A percentile compares a stretch with the other conserved stretches of the same genome.
phyloP scores from a whole-genome alignment of 1,140 invertebrate species.

The Pseudomyrmex pallidus region DNA sequence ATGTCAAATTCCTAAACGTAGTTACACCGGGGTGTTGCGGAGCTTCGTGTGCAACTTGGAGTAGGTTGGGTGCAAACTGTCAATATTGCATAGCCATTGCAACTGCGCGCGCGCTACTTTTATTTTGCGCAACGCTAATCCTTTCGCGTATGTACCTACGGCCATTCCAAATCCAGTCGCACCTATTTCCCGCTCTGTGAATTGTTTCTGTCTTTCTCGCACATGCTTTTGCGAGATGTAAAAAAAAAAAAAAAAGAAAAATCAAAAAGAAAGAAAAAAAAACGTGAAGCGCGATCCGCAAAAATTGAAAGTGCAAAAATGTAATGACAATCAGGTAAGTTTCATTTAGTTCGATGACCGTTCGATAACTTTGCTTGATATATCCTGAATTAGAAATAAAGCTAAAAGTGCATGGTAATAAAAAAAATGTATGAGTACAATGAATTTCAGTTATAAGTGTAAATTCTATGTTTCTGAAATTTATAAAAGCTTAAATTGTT shows the following conservation, averaged over 20 bases:
- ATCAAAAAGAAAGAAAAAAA: no score
- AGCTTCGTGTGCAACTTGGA: constrained; percentile 47
- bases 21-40: constrained; percentile 51
- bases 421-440: not conserved
- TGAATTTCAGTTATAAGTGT: no score
- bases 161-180: constrained; percentile 43
- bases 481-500: no score
- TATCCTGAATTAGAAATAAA: constrained; percentile 3
- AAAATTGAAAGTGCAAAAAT: not conserved
- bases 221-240: constrained; percentile 1
- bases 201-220: constrained; percentile 39
- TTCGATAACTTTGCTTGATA: not conserved
- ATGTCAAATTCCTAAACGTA: constrained; percentile 70
- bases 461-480: no score
- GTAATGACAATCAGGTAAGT: constrained; percentile 12
- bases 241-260: not conserved
- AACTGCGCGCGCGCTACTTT: constrained; percentile 49
- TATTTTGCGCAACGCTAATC: constrained; percentile 56
- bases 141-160: constrained; percentile 11
- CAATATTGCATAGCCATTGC: constrained; percentile 59
- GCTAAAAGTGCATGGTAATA: not conserved
- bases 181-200: constrained; percentile 15
- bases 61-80: constrained; percentile 47
- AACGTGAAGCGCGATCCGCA: not conserved
- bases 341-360: not conserved